A percentile compares a stretch with the other conserved stretches of the same genome.
Evolutionary conservation across 2,797 vertebrate species (phyloP).

Genomic region (Sarcophilus harrisii): DNA sequence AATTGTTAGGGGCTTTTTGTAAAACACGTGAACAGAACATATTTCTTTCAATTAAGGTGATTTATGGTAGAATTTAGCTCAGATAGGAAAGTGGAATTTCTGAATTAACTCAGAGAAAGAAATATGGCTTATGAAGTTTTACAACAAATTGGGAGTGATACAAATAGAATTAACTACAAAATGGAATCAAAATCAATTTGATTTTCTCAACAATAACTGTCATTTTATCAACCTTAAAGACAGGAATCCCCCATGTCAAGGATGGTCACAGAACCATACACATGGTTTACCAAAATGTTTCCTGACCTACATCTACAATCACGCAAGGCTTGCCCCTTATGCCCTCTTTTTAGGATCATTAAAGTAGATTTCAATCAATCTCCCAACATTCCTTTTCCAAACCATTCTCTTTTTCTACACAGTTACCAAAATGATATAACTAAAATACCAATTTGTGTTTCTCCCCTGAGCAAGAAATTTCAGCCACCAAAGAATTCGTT

Average conservation of each 20-base stretch:
- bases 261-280: background rate
- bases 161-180: background rate
- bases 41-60: background rate
- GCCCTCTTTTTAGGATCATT: background rate
- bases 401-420: background rate
- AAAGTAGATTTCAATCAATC: background rate
- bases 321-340: background rate
- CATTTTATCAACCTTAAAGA: background rate
- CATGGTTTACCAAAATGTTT: background rate
- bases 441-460: background rate
- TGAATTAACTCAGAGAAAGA: background rate
- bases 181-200: background rate
- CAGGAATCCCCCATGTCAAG: background rate
- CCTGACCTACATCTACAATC: background rate
- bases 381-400: background rate
- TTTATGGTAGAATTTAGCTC: background rate
- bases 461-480: background rate
- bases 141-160: background rate
- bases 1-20: background rate
- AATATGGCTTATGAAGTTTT: background rate
- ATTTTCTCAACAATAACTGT: background rate
- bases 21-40: background rate
- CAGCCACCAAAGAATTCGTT: too few relatives aligned
- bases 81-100: background rate
- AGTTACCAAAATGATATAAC: background rate